Evolutionary conservation across 2,888 invertebrate genomes (phyloP).

Genomic region (Caenorhabditis sp.): DNA sequence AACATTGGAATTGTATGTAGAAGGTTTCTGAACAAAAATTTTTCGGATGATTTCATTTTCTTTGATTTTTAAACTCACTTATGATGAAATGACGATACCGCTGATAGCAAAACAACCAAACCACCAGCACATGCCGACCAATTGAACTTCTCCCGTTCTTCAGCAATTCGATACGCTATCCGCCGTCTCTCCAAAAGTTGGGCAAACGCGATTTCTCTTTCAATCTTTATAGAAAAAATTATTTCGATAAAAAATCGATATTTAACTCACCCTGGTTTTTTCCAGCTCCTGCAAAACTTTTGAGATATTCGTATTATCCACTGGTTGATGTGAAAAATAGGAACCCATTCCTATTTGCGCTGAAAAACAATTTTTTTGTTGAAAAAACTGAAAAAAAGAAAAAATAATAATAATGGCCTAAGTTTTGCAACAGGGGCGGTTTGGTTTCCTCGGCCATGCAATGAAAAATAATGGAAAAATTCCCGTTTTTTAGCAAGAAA

Average conservation of each 20-base stretch:
- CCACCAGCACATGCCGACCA: conserved; percentile 50
- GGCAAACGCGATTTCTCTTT: conserved; percentile 53
- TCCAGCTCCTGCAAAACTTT: conserved; percentile 30
- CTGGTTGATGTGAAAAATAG: conserved; percentile 15
- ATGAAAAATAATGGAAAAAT: no score
- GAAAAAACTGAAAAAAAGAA: neutral
- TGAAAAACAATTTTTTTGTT: neutral
- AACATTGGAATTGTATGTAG: conserved; percentile 51
- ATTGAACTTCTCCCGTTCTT: conserved; percentile 49
- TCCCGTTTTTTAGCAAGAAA: no score
- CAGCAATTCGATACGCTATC: conserved; percentile 48
- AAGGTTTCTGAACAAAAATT: conserved; percentile 37
- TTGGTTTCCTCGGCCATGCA: neutral
- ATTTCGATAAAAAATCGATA: no score
- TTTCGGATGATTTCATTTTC: neutral
- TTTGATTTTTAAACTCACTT: conserved; percentile 30
- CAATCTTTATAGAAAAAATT: conserved; percentile 29
- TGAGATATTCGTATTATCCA: conserved; percentile 16
- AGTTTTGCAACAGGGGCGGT: neutral
- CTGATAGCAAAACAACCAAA: conserved; percentile 41
- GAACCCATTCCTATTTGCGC: conserved; percentile 15
- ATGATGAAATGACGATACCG: conserved; percentile 49
- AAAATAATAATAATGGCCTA: conserved; percentile 1
- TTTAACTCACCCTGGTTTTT: conserved; percentile 24
- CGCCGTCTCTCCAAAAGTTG: conserved; percentile 46